phyloP scores from a whole-genome alignment of 2,797 vertebrate species.

The Liparis tanakae region DNA sequence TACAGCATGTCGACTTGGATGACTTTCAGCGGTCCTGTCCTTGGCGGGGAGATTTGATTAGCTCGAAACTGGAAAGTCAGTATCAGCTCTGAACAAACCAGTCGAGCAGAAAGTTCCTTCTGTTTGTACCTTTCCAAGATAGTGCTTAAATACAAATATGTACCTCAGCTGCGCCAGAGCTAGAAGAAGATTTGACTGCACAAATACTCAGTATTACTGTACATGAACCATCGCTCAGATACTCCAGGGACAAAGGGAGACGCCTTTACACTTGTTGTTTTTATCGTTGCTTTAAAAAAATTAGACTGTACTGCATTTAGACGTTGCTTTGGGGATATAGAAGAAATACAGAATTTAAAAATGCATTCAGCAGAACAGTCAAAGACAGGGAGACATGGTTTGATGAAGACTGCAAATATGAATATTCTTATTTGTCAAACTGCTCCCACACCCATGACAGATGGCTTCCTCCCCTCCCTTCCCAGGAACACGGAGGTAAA shows the following conservation, averaged over 20 bases:
- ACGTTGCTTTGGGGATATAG: not conserved
- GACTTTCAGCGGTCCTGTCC: conserved; percentile 54
- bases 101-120: not conserved
- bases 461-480: conserved; percentile 50
- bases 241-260: not conserved
- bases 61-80: conserved; percentile 41
- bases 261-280: not conserved
- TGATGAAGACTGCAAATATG: conserved; percentile 13
- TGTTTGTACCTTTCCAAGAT: not conserved
- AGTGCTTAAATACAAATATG: not conserved
- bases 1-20: conserved; percentile 43
- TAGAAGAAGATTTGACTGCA: not conserved
- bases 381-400: not conserved
- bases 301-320: not conserved
- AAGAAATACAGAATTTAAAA: not conserved
- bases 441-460: conserved; percentile 49
- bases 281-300: not conserved
- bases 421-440: conserved; percentile 21
- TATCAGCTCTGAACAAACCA: conserved; percentile 19
- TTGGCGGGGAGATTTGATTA: conserved; percentile 31
- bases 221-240: not conserved
- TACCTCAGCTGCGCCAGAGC: not conserved
- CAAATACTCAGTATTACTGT: too few relatives aligned
- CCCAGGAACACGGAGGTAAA: conserved; percentile 57
- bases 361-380: not conserved